These are phyloP conservation scores for Cryptus armator DNA, from an alignment of 2,888 invertebrate genomes.

Conservation along the genomic window DNA sequence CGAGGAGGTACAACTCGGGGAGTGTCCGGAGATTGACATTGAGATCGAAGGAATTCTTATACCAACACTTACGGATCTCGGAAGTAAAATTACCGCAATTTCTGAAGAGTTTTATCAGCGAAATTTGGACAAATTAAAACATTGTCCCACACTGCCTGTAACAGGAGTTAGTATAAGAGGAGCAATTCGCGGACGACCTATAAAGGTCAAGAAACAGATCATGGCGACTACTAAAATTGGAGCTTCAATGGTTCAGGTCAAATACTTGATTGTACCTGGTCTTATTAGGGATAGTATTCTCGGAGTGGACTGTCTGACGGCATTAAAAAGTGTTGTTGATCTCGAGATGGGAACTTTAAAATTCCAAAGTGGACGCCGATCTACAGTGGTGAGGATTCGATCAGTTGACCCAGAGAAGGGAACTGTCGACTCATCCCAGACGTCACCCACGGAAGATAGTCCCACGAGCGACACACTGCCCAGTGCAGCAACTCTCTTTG, in stretches of 20 bases:
- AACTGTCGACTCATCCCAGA: too few relatives aligned
- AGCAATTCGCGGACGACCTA: not conserved
- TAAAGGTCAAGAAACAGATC: not conserved
- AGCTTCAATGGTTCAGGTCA: not conserved
- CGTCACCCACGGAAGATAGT: too few relatives aligned
- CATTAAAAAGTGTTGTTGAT: too few relatives aligned
- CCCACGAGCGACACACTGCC: too few relatives aligned
- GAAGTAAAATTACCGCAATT: not conserved
- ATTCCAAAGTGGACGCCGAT: too few relatives aligned
- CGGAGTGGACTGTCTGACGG: not conserved
- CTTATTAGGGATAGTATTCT: constrained; percentile 7
- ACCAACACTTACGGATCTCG: not conserved
- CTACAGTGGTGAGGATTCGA: too few relatives aligned
- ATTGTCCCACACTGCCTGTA: not conserved
- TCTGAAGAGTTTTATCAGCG: not conserved
- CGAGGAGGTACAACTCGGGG: not conserved
- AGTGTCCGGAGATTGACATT: not conserved
- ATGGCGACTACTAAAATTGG: not conserved
- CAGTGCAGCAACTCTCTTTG: too few relatives aligned
- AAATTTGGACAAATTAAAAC: not conserved
- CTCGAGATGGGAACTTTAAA: too few relatives aligned
- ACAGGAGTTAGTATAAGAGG: not conserved
- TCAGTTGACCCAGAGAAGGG: too few relatives aligned
- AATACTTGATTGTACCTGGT: not conserved
- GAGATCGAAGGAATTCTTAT: not conserved